Percentiles rank a stretch among this genome's conserved stretches.
These are phyloP conservation scores for Xylocampa areola DNA, from an alignment of 2,888 invertebrate species.

Conservation along the genomic window DNA sequence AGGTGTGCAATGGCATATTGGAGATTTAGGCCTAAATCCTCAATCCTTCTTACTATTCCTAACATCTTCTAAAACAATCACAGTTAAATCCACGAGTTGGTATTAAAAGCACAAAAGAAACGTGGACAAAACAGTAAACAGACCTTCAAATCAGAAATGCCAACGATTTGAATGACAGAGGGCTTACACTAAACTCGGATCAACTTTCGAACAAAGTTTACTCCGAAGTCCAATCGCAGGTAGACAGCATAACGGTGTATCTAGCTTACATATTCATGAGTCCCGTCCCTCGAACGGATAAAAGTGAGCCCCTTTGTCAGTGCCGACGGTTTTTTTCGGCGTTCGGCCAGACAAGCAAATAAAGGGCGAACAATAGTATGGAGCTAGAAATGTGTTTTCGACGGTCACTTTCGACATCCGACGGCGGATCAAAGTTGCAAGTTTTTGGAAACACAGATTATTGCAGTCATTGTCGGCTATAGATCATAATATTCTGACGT, in stretches of 20 bases:
- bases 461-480: slow-evolving; percentile 42
- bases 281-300: slow-evolving; percentile 38
- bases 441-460: slow-evolving; percentile 37
- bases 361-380: slow-evolving; percentile 29
- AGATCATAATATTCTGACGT: slow-evolving; percentile 46
- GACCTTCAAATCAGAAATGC: slow-evolving; percentile 4
- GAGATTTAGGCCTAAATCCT: too few relatives aligned
- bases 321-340: slow-evolving; percentile 50
- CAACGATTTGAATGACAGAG: slow-evolving; percentile 28
- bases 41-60: too few relatives aligned
- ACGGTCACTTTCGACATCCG: slow-evolving; percentile 19
- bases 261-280: slow-evolving; percentile 58
- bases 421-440: slow-evolving; percentile 57
- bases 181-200: slow-evolving; percentile 23
- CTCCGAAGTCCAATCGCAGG: slow-evolving; percentile 38
- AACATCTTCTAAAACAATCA: too few relatives aligned
- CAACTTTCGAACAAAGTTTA: slow-evolving; percentile 25
- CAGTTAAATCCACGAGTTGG: too few relatives aligned
- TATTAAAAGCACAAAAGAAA: too few relatives aligned
- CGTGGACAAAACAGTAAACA: background rate
- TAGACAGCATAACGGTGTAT: slow-evolving; percentile 55
- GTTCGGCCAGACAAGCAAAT: slow-evolving; percentile 39
- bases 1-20: too few relatives aligned
- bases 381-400: slow-evolving; percentile 31
- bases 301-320: slow-evolving; percentile 51